Percentiles rank a stretch among this genome's conserved stretches.
Evolutionary conservation across 2,113 vertebrate species (phyloP).

Genomic region (Entosphenus tridentatus): DNA sequence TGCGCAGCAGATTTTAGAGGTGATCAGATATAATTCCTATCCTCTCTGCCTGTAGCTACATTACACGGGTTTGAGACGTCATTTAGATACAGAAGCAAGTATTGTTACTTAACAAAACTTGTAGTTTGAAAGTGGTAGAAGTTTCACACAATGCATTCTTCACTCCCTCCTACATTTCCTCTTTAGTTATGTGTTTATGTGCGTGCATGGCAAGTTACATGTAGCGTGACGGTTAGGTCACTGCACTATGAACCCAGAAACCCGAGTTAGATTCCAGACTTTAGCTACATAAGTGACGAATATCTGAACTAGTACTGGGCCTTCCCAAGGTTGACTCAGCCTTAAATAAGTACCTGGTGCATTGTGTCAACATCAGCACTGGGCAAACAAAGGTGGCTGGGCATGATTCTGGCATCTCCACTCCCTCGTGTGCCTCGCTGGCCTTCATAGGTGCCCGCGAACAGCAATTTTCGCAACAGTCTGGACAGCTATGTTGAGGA

Average conservation of each 20-base stretch:
- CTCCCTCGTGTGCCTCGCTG: not conserved
- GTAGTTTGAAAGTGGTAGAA: not conserved
- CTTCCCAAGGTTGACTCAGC: too few species aligned
- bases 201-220: too few species aligned
- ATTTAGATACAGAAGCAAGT: not conserved
- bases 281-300: too few species aligned
- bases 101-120: not conserved
- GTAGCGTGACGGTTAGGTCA: too few species aligned
- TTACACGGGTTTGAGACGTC: too few species aligned
- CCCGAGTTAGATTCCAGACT: too few species aligned
- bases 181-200: not conserved
- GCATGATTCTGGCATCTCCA: not conserved
- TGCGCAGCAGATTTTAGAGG: slow-evolving; percentile 89
- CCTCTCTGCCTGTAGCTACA: too few species aligned
- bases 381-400: not conserved
- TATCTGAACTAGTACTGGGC: too few species aligned
- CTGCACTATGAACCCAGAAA: too few species aligned
- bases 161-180: not conserved
- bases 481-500: slow-evolving; percentile 16
- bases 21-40: slow-evolving; percentile 15
- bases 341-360: too few species aligned
- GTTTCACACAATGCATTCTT: not conserved
- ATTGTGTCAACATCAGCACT: too few species aligned
- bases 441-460: not conserved
- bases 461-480: not conserved